Conservation (phyloP, 2,113 vertebrate species). For the Hippocampus guttulatus region DNA sequence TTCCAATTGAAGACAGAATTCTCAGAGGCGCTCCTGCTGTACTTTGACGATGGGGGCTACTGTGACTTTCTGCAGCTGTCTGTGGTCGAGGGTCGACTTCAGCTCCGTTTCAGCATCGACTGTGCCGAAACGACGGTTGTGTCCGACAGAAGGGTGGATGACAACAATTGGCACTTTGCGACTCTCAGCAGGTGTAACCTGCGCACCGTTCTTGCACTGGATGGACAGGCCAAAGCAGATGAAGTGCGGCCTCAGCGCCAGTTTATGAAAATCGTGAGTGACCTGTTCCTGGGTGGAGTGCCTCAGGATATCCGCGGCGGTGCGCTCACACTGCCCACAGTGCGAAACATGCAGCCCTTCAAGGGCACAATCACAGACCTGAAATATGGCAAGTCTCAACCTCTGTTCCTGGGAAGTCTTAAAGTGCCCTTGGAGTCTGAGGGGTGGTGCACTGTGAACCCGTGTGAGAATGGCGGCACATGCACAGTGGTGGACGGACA, state of each 20-base stretch:
- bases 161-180: slow-evolving; percentile 87
- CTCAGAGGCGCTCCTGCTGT: slow-evolving; percentile 91
- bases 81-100: slow-evolving; percentile 84
- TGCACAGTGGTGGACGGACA: slow-evolving; percentile 87
- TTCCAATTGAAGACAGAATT: slow-evolving; percentile 91
- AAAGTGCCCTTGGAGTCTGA: slow-evolving; percentile 84
- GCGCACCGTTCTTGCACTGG: slow-evolving; percentile 83
- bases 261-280: slow-evolving; percentile 95
- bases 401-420: slow-evolving; percentile 84
- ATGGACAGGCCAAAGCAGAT: slow-evolving; percentile 78
- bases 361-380: slow-evolving; percentile 89
- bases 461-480: slow-evolving; percentile 91
- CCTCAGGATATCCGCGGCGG: slow-evolving; percentile 84
- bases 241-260: slow-evolving; percentile 86
- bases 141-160: slow-evolving; percentile 82
- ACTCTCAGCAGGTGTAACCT: slow-evolving; percentile 85
- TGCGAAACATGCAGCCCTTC: slow-evolving; percentile 81
- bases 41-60: slow-evolving; percentile 94
- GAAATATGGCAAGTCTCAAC: slow-evolving; percentile 86
- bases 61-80: slow-evolving; percentile 95
- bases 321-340: slow-evolving; percentile 84
- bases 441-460: slow-evolving; percentile 85
- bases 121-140: slow-evolving; percentile 85
- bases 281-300: slow-evolving; percentile 93
- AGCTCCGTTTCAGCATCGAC: slow-evolving; percentile 92